Percentiles rank a stretch among this genome's conserved stretches.
Evolutionary conservation across 2,113 vertebrate genomes (phyloP).

Genomic region (Ictalurus furcatus): DNA sequence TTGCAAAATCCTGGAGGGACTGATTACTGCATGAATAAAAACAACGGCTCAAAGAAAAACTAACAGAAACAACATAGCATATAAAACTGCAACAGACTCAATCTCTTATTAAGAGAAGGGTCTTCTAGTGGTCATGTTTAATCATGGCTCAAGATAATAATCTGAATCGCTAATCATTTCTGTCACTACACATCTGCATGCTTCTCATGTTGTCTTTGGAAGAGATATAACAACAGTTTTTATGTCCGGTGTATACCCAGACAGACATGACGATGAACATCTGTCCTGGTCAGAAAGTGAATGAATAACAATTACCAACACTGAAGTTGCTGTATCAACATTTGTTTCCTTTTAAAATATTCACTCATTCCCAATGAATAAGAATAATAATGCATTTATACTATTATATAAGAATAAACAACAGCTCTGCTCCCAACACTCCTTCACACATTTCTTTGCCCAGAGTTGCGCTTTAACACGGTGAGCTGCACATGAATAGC

Average conservation of each 20-base stretch:
- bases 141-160: not conserved
- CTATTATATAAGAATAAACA: not conserved
- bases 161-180: not conserved
- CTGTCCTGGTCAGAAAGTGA: not conserved
- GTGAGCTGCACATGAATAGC: not conserved
- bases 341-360: not conserved
- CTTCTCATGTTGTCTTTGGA: not conserved
- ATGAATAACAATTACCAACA: not conserved
- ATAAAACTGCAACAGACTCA: not conserved
- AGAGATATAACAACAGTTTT: not conserved
- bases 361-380: not conserved
- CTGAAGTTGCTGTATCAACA: not conserved
- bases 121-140: not conserved
- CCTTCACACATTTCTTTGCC: not conserved
- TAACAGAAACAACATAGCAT: not conserved
- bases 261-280: not conserved
- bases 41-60: not conserved
- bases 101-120: not conserved
- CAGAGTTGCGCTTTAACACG: not conserved
- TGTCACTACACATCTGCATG: not conserved
- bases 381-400: not conserved
- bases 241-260: not conserved
- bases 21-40: not conserved
- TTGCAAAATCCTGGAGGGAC: no score
- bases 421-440: not conserved